Conservation (phyloP, 2,797 vertebrate species). For the Streptopelia turtur region DNA sequence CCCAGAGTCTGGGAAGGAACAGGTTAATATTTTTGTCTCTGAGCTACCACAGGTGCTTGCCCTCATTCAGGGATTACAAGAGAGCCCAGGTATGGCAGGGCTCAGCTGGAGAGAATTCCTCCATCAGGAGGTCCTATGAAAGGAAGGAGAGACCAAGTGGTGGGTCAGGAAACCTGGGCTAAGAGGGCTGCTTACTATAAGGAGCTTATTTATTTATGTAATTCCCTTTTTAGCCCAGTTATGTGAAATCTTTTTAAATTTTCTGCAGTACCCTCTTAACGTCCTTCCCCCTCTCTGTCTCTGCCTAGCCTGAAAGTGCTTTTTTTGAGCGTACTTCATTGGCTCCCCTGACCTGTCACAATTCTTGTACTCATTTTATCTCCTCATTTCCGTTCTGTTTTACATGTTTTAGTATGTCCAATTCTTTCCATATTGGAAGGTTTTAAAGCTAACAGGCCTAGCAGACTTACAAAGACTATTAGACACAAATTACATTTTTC, state of each 20-base stretch:
- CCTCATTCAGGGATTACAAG: background rate
- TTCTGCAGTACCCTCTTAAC: background rate
- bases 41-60: background rate
- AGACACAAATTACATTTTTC: slow-evolving; percentile 1
- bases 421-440: slow-evolving; percentile 33
- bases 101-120: background rate
- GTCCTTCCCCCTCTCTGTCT: background rate
- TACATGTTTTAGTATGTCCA: background rate
- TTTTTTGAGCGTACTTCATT: background rate
- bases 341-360: slow-evolving; percentile 1
- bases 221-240: slow-evolving; percentile 15
- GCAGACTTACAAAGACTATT: slow-evolving; percentile 19
- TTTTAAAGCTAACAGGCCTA: slow-evolving; percentile 3
- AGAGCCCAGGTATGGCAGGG: background rate
- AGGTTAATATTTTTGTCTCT: background rate
- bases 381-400: slow-evolving; percentile 13
- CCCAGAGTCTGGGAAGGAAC: background rate
- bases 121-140: background rate
- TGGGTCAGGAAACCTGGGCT: background rate
- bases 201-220: background rate
- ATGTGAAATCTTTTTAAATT: slow-evolving; percentile 12
- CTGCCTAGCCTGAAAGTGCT: background rate
- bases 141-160: background rate
- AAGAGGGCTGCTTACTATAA: background rate
- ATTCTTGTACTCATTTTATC: slow-evolving; percentile 18